Conservation (phyloP, 2,797 vertebrate species). For the Capromys pilorides region DNA sequence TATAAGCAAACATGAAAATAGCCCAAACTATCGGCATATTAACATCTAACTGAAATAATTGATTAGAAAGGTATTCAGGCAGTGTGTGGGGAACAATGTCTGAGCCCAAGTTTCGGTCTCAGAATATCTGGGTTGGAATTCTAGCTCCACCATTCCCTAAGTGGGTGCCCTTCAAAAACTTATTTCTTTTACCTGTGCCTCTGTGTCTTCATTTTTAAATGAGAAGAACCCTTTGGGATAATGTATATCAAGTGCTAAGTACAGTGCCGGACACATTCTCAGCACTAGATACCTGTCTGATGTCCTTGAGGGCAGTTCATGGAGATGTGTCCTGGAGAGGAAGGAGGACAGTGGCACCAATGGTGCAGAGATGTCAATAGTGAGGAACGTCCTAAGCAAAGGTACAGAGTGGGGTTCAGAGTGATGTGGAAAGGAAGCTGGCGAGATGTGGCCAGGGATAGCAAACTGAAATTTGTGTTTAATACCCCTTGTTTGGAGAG, state of each 20-base stretch:
- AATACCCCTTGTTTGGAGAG: not conserved
- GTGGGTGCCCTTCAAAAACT: not conserved
- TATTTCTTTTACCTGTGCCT: not conserved
- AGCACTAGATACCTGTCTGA: not conserved
- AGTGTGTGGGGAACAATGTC: not conserved
- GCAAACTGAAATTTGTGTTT: slow-evolving; percentile 32
- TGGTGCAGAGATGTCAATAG: not conserved
- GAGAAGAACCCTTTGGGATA: not conserved
- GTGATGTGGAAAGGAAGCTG: not conserved
- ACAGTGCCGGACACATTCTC: not conserved
- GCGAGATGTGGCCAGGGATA: not conserved
- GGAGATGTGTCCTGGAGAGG: not conserved
- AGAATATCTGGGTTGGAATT: not conserved
- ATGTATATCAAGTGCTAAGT: not conserved
- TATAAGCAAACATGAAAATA: not conserved
- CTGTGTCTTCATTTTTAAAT: not conserved
- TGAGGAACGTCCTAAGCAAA: not conserved
- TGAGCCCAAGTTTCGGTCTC: not conserved
- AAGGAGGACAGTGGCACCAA: not conserved
- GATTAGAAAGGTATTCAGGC: not conserved
- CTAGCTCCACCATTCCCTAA: not conserved
- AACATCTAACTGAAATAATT: not conserved
- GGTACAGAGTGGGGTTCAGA: not conserved
- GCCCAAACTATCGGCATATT: not conserved
- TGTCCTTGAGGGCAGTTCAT: not conserved